Evolutionary conservation across 2,888 invertebrate species (phyloP), one percentile per base, ranked within the genome.

Genomic region (Atethmia centrago): DNA sequence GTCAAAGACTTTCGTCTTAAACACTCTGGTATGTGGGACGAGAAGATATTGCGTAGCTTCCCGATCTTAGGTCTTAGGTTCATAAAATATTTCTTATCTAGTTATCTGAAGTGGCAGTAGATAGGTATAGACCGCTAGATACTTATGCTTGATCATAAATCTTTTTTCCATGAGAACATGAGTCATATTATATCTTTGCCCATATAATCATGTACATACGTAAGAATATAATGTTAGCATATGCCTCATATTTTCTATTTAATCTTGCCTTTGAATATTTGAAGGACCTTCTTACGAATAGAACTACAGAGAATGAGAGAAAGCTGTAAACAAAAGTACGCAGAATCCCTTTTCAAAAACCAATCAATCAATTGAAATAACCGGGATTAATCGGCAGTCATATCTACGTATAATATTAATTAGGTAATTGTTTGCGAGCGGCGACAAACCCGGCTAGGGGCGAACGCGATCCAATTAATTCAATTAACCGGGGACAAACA

Each of bases 401-500:
- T 74, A 74, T 55, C 65, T 62, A 62, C 49, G 59, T 74, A 80
- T 72, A 77, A 77, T 85, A 86, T 85, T 87, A 88, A 88, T 88
- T 82, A 88, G 80, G 81, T 87, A 78, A 87, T 87, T 82, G 83
- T 80, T 77, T 82, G 74, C 80, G 78, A 83, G 70, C 56, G 55
- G 58, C 58, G 77, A 78, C 78, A 77, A 79, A 71, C 59, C 74
- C 71, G 74, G 47, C 73, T 77, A 75, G 70, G 80, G 84, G 62
- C 71, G 74, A 85, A 75, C 85, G 73, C 79, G 79, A 78, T 83
- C 81, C 88, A 86, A 90, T 89, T 89, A 89, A 89, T 89, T 83
- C 82, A 84, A 89, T 90, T 88, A 87, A 85, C 72, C 55, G 81
- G 83, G 83, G 78, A 83, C 85, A 89, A 90, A 89, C 87, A 88